Evolutionary conservation across 2,888 invertebrate species (phyloP).

Genomic region (Cryptosula pallasiana): DNA sequence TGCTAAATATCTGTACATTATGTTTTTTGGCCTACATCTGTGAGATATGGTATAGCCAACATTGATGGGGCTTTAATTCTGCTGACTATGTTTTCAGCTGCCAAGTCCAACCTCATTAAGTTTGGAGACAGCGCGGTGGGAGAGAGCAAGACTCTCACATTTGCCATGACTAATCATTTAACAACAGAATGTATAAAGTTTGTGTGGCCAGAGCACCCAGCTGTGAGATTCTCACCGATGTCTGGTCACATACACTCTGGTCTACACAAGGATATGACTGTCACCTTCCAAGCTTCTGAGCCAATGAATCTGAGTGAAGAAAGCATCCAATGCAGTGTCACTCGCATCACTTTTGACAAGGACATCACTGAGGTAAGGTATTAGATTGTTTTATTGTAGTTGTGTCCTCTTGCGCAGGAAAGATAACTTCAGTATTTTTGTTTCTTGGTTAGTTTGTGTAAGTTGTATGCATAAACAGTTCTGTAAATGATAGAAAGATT

Average conservation of each 20-base stretch:
- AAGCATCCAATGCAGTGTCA: conserved; percentile 41
- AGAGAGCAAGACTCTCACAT: conserved; percentile 43
- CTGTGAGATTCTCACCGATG: conserved; percentile 56
- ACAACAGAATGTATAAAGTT: conserved; percentile 44
- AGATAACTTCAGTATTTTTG: too few relatives aligned
- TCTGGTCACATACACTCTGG: conserved; percentile 49
- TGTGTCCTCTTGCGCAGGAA: too few relatives aligned
- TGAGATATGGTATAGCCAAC: too few relatives aligned
- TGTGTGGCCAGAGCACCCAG: conserved; percentile 46
- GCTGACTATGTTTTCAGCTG: too few relatives aligned
- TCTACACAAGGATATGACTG: conserved; percentile 57
- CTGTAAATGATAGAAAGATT: too few relatives aligned
- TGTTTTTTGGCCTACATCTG: too few relatives aligned
- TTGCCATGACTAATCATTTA: conserved; percentile 51
- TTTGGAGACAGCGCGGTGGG: conserved; percentile 52
- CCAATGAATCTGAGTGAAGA: conserved; percentile 45
- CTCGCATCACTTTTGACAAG: conserved; percentile 48
- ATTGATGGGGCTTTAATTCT: too few relatives aligned
- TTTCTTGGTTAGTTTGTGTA: too few relatives aligned
- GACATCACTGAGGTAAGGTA: conserved; percentile 8
- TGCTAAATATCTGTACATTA: too few relatives aligned
- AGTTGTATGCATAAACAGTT: too few relatives aligned
- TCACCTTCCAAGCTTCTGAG: conserved; percentile 56
- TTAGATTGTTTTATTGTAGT: too few relatives aligned
- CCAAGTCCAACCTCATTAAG: conserved; percentile 47